Evolutionary conservation across 23 tunicate species (phyloP).

Genomic region (Styela clava): DNA sequence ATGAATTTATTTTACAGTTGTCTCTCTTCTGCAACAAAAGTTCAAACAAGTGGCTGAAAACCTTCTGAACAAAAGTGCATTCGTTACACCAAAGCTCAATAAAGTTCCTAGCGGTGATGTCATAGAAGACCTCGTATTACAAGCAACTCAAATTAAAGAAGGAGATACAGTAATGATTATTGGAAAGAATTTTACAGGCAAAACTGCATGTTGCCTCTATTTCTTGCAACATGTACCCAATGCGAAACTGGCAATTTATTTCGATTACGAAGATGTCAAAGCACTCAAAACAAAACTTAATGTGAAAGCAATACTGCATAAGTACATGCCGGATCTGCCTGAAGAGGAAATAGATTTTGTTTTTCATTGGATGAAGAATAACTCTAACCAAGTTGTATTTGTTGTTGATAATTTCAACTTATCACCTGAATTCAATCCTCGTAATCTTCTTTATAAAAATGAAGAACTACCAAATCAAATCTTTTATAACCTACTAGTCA

Average conservation of each 20-base stretch:
- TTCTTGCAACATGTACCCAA: background rate
- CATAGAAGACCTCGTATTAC: background rate
- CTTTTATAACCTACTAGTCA: background rate
- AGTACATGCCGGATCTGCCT: background rate
- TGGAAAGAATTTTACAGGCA: background rate
- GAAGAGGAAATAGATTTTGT: background rate
- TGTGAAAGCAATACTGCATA: background rate
- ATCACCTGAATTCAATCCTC: background rate
- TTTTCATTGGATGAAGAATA: slow-evolving; percentile 3
- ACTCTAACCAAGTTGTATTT: background rate
- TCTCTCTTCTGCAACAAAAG: background rate
- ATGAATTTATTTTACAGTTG: too few species aligned
- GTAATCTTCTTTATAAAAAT: background rate
- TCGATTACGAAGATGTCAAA: background rate
- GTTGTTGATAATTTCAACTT: background rate
- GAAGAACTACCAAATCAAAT: background rate
- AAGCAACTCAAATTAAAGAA: background rate
- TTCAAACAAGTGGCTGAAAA: background rate
- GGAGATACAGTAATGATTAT: background rate
- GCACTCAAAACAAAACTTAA: background rate
- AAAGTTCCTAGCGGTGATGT: background rate
- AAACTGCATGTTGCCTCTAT: background rate
- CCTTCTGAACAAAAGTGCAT: background rate
- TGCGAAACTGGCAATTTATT: background rate
- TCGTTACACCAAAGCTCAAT: background rate